These are phyloP conservation scores for Agrotis clavis DNA, from an alignment of 2,888 invertebrate species.

Conservation along the genomic window DNA sequence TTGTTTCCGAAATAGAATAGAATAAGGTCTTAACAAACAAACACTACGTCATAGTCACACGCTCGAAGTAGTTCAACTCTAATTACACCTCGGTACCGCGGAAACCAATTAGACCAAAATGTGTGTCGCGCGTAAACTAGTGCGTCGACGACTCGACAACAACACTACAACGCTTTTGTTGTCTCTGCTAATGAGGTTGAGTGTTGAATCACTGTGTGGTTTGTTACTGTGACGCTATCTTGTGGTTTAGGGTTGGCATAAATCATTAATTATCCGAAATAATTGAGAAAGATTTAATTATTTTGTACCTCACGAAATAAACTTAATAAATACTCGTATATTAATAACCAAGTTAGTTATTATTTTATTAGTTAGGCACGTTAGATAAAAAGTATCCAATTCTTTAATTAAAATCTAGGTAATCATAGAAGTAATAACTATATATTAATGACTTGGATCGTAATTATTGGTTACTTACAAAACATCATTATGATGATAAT, in stretches of 20 bases:
- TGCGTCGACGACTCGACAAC: slow-evolving; percentile 35
- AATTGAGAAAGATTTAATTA: no score
- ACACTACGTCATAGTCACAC: slow-evolving; percentile 32
- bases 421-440: no score
- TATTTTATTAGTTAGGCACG: no score
- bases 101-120: slow-evolving; percentile 59
- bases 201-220: slow-evolving; percentile 48
- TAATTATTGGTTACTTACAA: no score
- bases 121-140: slow-evolving; percentile 60
- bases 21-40: not conserved
- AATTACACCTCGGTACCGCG: slow-evolving; percentile 45
- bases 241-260: slow-evolving; percentile 26
- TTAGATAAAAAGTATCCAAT: no score
- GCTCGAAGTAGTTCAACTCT: slow-evolving; percentile 43
- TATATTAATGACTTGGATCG: no score
- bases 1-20: not conserved
- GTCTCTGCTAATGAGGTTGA: slow-evolving; percentile 52
- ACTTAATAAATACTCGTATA: no score
- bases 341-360: no score
- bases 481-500: no score
- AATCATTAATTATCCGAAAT: not conserved
- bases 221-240: slow-evolving; percentile 38
- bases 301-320: no score
- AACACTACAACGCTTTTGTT: slow-evolving; percentile 54
- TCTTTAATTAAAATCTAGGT: no score